Percentiles rank a stretch among this genome's conserved stretches.
These are phyloP conservation scores for Thripadectes ignobilis DNA, from an alignment of 2,797 vertebrate genomes.

Conservation along the genomic window DNA sequence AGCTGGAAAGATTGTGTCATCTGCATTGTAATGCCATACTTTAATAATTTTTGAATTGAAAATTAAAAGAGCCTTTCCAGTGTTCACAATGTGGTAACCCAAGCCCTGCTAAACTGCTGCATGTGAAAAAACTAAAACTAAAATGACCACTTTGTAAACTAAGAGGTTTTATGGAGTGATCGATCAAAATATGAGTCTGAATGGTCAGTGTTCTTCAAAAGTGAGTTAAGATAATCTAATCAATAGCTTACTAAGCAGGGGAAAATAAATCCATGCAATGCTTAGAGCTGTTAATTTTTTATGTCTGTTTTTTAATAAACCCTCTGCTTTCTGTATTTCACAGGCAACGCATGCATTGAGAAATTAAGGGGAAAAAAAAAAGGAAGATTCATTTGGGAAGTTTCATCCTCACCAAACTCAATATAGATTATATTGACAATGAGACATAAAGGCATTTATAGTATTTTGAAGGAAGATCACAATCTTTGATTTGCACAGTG, in stretches of 20 bases:
- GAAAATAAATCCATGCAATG: neutral
- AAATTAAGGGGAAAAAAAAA: neutral
- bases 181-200: neutral
- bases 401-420: neutral
- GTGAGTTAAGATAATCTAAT: neutral
- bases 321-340: neutral
- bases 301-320: neutral
- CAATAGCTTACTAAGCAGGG: neutral
- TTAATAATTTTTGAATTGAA: neutral
- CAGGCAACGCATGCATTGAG: neutral
- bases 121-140: neutral
- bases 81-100: neutral
- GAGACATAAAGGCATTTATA: neutral
- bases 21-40: neutral
- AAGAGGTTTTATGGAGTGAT: neutral
- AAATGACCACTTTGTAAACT: neutral
- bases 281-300: neutral
- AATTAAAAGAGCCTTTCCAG: neutral
- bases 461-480: neutral
- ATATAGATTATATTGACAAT: neutral
- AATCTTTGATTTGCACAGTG: neutral
- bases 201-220: neutral
- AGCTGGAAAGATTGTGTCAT: neutral
- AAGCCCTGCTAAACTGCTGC: neutral
- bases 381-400: neutral